Percentiles rank a stretch among this genome's conserved stretches.
These are phyloP conservation scores for Drosophila obscura DNA, from an alignment of 1,140 invertebrate species.

Conservation along the genomic window DNA sequence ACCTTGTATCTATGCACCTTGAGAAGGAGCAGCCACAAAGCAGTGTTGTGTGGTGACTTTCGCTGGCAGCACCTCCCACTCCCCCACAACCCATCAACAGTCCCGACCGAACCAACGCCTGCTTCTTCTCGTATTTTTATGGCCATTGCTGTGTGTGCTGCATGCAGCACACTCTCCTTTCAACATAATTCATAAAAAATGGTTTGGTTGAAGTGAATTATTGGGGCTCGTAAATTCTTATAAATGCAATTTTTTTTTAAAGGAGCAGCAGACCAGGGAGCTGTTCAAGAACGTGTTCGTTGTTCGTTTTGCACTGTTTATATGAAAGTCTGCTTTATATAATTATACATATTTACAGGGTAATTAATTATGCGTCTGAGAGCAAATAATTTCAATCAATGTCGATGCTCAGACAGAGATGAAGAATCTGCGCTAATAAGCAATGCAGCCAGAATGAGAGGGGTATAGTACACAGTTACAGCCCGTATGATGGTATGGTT, in stretches of 20 bases:
- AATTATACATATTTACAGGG: slow-evolving; percentile 16
- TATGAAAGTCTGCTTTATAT: slow-evolving; percentile 31
- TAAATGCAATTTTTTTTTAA: slow-evolving; percentile 49
- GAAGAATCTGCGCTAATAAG: background rate
- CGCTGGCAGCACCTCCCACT: slow-evolving; percentile 22
- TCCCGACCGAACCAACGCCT: slow-evolving; percentile 43
- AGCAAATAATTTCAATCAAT: slow-evolving; percentile 34
- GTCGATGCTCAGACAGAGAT: slow-evolving; percentile 1
- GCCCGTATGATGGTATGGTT: too few species aligned
- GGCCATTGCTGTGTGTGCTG: slow-evolving; percentile 45
- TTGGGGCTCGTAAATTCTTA: slow-evolving; percentile 61
- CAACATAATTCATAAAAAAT: slow-evolving; percentile 63
- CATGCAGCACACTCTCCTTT: slow-evolving; percentile 33
- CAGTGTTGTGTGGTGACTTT: slow-evolving; percentile 49
- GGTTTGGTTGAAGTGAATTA: slow-evolving; percentile 54
- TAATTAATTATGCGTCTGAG: slow-evolving; percentile 37
- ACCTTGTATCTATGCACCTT: background rate
- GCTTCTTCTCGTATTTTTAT: slow-evolving; percentile 54
- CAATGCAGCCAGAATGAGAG: background rate
- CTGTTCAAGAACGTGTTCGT: slow-evolving; percentile 26
- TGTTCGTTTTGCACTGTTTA: slow-evolving; percentile 10
- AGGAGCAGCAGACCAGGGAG: slow-evolving; percentile 18
- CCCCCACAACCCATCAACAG: too few species aligned
- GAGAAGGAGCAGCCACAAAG: background rate
- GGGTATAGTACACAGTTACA: too few species aligned